A percentile compares a stretch with the other conserved stretches of the same genome.
phyloP scores from a whole-genome alignment of 2,888 invertebrate genomes.

The Sesia apiformis region DNA sequence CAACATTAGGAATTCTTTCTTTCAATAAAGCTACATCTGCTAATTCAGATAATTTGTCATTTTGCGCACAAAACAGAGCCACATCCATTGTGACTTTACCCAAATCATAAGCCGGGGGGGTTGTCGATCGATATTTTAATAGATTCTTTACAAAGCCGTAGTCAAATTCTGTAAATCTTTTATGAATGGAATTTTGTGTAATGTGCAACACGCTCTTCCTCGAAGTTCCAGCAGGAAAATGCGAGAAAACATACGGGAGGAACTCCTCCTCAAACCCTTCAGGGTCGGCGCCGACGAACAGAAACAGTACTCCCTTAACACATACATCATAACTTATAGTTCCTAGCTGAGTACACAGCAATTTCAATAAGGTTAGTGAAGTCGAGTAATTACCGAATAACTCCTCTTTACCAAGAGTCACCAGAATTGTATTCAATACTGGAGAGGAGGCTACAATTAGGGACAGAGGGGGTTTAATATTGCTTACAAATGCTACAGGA shows the following conservation, averaged over 20 bases:
- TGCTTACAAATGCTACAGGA: not conserved
- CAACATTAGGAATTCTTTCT: conserved; percentile 23
- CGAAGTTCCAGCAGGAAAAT: not conserved
- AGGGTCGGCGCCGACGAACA: not conserved
- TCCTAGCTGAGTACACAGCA: not conserved
- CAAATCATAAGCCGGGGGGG: not conserved
- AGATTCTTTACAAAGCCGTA: not conserved
- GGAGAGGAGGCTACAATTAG: not conserved
- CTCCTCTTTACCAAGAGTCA: not conserved
- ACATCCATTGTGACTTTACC: not conserved
- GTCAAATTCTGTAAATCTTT: not conserved
- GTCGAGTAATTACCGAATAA: not conserved
- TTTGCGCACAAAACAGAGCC: conserved; percentile 52
- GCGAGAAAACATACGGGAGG: not conserved
- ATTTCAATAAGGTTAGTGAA: not conserved
- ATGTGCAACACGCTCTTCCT: not conserved
- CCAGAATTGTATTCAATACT: not conserved
- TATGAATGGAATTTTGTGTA: not conserved
- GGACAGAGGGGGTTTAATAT: not conserved
- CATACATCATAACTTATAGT: not conserved
- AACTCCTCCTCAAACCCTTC: not conserved
- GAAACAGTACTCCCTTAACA: not conserved
- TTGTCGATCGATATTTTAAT: not conserved
- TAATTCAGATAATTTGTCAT: conserved; percentile 62
- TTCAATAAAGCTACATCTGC: conserved; percentile 18